Base-by-base conservation (phyloP, 2,888 invertebrate species). In the Leucophenga maculata region DNA sequence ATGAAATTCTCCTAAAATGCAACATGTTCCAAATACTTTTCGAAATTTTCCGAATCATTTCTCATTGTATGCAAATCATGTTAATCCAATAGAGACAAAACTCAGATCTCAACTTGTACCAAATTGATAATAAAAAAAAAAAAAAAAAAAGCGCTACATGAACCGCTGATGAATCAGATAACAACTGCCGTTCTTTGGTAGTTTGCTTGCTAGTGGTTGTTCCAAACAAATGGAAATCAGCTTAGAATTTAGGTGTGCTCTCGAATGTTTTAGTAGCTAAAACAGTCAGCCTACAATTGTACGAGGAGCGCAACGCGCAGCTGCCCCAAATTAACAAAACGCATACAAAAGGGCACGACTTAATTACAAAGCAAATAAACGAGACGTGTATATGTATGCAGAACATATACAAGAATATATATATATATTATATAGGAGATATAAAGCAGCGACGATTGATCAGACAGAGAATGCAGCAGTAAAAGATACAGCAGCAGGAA, bases 291-390 rank as follows among this genome's bases (percentile, higher is more conserved):
- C 39, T 39, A 3, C 39, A 39, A 39, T 6, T 39, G 39, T 26
- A 55, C 55, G 16, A 18, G 11, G 9, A 22, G 22, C 13, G 4
- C 22, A 11, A 55, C 9, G 14, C 9, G 22, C 18, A 20, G 55
- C 39, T 22, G 55, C 22, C 6, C 55, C 22, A 55, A 55, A 55
- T 22, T 22, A 14, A 55, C 55, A 14, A 14, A 22, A 18, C 14
- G 18, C 16, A 11, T 55, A 3, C 22, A 55, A 13, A 26, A 55
- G 22, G 11, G 55, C 55, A 26, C 14, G 22, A 22, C 22, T 18
- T 48, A 64, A 64, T 48, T 46, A 64, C 46, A 18, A 60, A 18
- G 39, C 60, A 39, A 39, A 39, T 39, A 39, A 39, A 39, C 39
- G 39, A 26, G 3, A 4, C 4, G 26, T 26, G 4, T 26, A 26